Evolutionary conservation across 2,888 invertebrate species (phyloP), one percentile per base, ranked within the genome.

Genomic region (Yponomeuta evonymella): DNA sequence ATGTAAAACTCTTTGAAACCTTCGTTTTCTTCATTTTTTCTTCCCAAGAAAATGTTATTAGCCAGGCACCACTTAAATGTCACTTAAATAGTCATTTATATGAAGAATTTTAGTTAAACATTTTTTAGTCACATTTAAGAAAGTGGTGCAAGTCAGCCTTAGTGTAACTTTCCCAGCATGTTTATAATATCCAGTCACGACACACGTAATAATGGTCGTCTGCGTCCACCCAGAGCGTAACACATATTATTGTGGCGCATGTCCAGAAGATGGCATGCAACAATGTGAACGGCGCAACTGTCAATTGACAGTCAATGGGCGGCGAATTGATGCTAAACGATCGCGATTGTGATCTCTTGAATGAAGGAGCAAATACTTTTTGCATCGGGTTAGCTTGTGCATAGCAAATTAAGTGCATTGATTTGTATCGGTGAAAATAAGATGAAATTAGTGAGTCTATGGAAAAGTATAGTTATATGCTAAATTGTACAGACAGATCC

Each of bases 281-380:
- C 36, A 43, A 67, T 67, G 63, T n/a, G n/a, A 12, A 75, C 71
- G 71, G 70, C 72, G 72, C 71, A 75, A 72, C 72, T 66, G 69
- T 33, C 70, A 67, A 58, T 72, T 70, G 36, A 29, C 63, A 43
- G 62, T 64, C 48, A 63, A 71, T 71, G 12, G 48, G 29, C 11
- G 43, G 12, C 3, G 36, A 74, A 74, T 74, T 74, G 73, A 48
- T 67, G 62, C 72, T 74, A 73, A 74, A 72, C 72, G 72, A 66
- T 36, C 30, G 11, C 62, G 67, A 74, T 72, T 74, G 72, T 71
- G 48, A 65, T 70, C 67, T 68, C 64, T 64, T 48, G 58, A 62
- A 33, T 67, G 67, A 15, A 12, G 15, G 15, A 12, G 51, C 4
- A 3, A 9, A 12, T 10, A 12, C 15, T 58, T 15, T 58, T 58